Conservation (phyloP, 35 echinoderm and acorn worm species). For the Heliocidaris tuberculata region DNA sequence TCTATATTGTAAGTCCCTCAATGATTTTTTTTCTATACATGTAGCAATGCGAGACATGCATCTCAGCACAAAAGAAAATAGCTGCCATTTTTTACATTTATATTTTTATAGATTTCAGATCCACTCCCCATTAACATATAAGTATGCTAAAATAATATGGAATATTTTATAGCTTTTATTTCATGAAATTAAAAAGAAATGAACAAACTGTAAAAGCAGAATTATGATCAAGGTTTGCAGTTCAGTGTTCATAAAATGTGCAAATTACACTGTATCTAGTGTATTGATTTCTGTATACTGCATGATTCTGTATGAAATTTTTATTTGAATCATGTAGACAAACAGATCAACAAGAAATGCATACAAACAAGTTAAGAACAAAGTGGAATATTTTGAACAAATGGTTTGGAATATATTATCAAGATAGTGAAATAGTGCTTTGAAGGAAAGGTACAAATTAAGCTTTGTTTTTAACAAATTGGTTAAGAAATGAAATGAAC, state of each 20-base stretch:
- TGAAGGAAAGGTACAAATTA: background rate
- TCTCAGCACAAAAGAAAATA: too few species aligned
- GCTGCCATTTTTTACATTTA: too few species aligned
- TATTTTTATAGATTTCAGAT: too few species aligned
- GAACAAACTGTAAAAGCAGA: background rate
- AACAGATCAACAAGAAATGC: background rate
- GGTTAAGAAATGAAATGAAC: too few species aligned
- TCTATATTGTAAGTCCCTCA: too few species aligned
- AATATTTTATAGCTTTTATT: too few species aligned
- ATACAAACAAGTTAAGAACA: background rate
- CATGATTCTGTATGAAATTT: background rate
- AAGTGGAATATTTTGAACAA: background rate
- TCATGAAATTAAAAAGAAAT: background rate
- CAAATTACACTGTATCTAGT: background rate
- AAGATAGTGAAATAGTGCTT: background rate
- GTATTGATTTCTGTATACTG: background rate
- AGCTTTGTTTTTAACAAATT: background rate
- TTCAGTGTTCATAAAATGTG: background rate
- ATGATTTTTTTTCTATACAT: too few species aligned
- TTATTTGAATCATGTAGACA: background rate
- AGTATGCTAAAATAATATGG: too few species aligned
- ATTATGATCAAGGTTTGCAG: background rate
- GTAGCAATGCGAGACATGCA: too few species aligned
- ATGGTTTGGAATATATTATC: background rate
- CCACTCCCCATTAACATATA: too few species aligned